Evolutionary conservation across 2,888 invertebrate genomes (phyloP), one percentile per base, ranked within the genome.

Genomic region (Deilephila porcellus): DNA sequence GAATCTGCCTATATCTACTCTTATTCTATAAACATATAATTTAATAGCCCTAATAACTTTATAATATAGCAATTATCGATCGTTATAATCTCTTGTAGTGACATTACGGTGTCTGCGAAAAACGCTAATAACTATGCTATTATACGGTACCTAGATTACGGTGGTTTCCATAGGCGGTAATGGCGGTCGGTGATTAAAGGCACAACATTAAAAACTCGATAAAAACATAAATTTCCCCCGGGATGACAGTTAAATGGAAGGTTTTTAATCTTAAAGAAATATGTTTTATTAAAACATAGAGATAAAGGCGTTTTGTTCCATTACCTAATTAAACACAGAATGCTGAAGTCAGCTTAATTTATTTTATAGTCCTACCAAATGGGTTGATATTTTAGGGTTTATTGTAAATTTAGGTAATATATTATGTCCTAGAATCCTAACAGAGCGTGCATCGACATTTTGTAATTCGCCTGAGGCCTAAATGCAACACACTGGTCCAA

Each of bases 61-160:
- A 64, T 64, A 20, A 64, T 19, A 45, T 29, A 64, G 37, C 37
- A 64, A 45, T 45, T 37, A 45, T 45, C 37, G 20, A 64, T 64
- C 20, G 20, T 45, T 64, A 45, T 45, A 64, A 64, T 20, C 37
- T 11, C 20, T 11, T 64, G 64, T 64, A n/a, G 4, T 37, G 37
- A n/a, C 34, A 7, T 64, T 20, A 64, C 64, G 37, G 37, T 64
- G 37, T 77, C 75, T 75, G 76, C 71, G 59, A 75, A 64, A 64
- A 64, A 45, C 20, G 20, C 64, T 37, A 64, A 45, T 64, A 34
- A 64, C 79, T 79, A 64, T 20, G 64, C n/a, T 64, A 64, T 64
- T 64, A 64, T 64, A 64, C 64, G 64, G 64, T 64, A 37, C 64
- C 34, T 19, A 37, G 19, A 64, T 64, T 64, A 37, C 64, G 20